Evolutionary conservation across 2,888 invertebrate genomes (phyloP).

Genomic region (Nymphalis c-album): DNA sequence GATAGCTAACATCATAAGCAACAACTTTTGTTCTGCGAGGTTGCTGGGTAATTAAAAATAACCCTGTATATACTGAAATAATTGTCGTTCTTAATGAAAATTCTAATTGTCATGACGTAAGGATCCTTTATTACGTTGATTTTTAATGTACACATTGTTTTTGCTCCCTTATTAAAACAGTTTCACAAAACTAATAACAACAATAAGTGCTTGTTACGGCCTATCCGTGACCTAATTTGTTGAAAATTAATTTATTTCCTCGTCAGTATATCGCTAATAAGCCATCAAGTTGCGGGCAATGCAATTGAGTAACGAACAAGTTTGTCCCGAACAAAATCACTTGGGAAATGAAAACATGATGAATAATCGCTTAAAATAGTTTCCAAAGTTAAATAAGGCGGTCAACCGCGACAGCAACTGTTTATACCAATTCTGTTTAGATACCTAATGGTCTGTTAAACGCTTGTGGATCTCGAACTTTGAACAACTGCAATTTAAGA

Average conservation of each 20-base stretch:
- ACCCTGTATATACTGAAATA: too few relatives aligned
- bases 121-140: too few relatives aligned
- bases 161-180: too few relatives aligned
- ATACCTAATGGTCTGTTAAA: conserved; percentile 15
- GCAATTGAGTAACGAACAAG: conserved; percentile 30
- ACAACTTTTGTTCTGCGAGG: too few relatives aligned
- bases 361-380: conserved; percentile 23
- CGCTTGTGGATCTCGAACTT: conserved; percentile 1
- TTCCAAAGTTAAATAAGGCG: conserved; percentile 24
- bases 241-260: conserved; percentile 66
- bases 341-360: conserved; percentile 32
- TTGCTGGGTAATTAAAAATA: too few relatives aligned
- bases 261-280: conserved; percentile 51
- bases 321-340: conserved; percentile 33
- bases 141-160: too few relatives aligned
- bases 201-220: conserved; percentile 55
- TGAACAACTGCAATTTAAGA: background rate
- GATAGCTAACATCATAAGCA: too few relatives aligned
- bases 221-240: conserved; percentile 66
- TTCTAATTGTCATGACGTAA: too few relatives aligned
- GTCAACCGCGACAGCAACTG: conserved; percentile 21
- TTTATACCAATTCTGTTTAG: conserved; percentile 12
- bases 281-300: conserved; percentile 38
- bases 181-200: too few relatives aligned
- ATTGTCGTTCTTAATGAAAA: too few relatives aligned